Evolutionary conservation across 2,113 vertebrate genomes (phyloP), one percentile per base, ranked within the genome.

Genomic region (Potamarius usumacintae): DNA sequence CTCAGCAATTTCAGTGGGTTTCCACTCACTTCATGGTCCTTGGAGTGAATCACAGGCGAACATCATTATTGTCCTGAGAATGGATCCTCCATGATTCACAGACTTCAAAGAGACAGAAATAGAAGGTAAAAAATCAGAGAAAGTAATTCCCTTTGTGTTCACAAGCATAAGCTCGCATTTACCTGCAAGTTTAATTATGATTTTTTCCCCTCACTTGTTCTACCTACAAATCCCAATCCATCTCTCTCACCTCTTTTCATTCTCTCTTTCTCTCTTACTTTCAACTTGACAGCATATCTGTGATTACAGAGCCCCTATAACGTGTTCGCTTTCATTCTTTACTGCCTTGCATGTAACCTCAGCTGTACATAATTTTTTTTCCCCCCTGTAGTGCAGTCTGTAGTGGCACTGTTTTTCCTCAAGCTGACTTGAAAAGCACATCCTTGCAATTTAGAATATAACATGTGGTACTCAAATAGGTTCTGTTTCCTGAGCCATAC

Each of bases 91-190:
- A 86, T 82, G 78, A 80, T 85, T 83, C 83, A 48, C 87, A 58
- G 90, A 94, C 94, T 94, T 96, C 94, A 96, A 95, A 95, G 93
- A 88, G 89, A 91, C 71, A 89, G 90, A 82, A 93, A 92, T 91
- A 90, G 87, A 90, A 86, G 60, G 85, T 88, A 74, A 86, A 77
- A 88, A 90, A 91, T 80, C 60, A 85, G 81, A 89, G 88, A 89
- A 89, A 87, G 86, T 48, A 86, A 92, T 88, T 89, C 86, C 86
- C 48, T 90, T 90, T 86, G 84, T 86, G 74, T 78, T 58, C 27
- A 30, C 27, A 76, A 20, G 57, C 15, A 22, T 62, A 48, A 25
- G 82, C 82, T 57, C 9, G 8, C 82, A 69, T 83, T 83, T 74
- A 77, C 71, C 20, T 78, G 12, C 62, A 17, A 10, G 76, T 79